Evolutionary conservation across 2,888 invertebrate genomes (phyloP).

Genomic region (Stictocephala bisonia): DNA sequence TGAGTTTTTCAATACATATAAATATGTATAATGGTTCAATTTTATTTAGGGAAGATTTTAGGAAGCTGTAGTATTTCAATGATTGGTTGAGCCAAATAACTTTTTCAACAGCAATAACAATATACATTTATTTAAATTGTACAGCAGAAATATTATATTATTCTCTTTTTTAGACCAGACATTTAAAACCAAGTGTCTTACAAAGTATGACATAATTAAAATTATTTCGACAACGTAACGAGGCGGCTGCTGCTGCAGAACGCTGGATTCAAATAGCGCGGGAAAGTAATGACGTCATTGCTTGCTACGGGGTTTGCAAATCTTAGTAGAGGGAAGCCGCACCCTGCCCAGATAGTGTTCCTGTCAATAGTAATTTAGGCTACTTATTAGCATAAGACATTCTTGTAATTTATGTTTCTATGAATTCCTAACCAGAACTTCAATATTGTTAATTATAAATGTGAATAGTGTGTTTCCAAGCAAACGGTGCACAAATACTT

Average conservation of each 20-base stretch:
- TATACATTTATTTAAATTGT: too few relatives aligned
- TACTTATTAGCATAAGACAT: slow-evolving; percentile 49
- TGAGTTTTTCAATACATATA: too few relatives aligned
- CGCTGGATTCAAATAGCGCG: slow-evolving; percentile 50
- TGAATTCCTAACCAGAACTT: slow-evolving; percentile 48
- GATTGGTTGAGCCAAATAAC: too few relatives aligned
- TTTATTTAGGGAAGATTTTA: too few relatives aligned
- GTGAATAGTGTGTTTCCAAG: slow-evolving; percentile 48
- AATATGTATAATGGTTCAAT: too few relatives aligned
- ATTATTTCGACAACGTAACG: too few relatives aligned
- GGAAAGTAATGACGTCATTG: slow-evolving; percentile 55
- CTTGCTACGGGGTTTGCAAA: slow-evolving; percentile 60
- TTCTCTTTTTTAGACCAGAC: neutral
- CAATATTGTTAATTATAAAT: slow-evolving; percentile 49
- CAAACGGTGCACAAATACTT: slow-evolving; percentile 21
- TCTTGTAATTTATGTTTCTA: slow-evolving; percentile 49
- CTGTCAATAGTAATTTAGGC: slow-evolving; percentile 48
- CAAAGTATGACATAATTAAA: too few relatives aligned
- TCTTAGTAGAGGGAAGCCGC: slow-evolving; percentile 61
- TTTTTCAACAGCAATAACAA: too few relatives aligned
- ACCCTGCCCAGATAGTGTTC: slow-evolving; percentile 57
- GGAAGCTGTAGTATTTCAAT: too few relatives aligned
- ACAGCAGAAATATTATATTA: neutral
- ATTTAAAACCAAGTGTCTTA: neutral
- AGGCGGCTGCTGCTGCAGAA: too few relatives aligned